Evolutionary conservation across 1,140 invertebrate species (phyloP).

Genomic region (Physella acuta): DNA sequence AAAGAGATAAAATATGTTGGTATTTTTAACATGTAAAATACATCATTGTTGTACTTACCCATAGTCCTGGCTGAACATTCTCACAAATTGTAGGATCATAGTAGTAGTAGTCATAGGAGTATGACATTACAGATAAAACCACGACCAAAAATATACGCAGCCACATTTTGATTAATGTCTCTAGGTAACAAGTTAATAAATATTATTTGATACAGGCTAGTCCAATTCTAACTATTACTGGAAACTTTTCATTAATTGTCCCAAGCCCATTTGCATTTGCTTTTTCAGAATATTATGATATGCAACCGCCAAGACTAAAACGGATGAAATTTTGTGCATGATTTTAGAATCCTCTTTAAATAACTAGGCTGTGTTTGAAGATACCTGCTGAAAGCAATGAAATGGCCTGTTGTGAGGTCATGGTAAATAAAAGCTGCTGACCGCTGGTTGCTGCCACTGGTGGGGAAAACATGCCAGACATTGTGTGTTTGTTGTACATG

Average conservation of each 20-base stretch:
- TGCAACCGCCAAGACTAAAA: too few relatives aligned
- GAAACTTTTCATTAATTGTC: too few relatives aligned
- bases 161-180: background rate
- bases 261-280: too few relatives aligned
- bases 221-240: too few relatives aligned
- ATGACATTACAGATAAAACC: background rate
- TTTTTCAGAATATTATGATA: too few relatives aligned
- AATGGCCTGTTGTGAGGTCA: background rate
- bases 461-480: background rate
- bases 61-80: slow-evolving; percentile 35
- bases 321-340: too few relatives aligned
- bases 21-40: too few relatives aligned
- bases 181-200: background rate
- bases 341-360: background rate
- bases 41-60: too few relatives aligned
- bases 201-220: too few relatives aligned
- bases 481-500: slow-evolving; percentile 6
- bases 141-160: background rate
- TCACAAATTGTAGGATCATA: slow-evolving; percentile 31
- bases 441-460: background rate
- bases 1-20: too few relatives aligned
- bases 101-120: slow-evolving; percentile 25
- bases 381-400: background rate
- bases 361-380: background rate
- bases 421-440: background rate